Conservation (phyloP, 2,888 invertebrate genomes). For the Dynastes tityus region DNA sequence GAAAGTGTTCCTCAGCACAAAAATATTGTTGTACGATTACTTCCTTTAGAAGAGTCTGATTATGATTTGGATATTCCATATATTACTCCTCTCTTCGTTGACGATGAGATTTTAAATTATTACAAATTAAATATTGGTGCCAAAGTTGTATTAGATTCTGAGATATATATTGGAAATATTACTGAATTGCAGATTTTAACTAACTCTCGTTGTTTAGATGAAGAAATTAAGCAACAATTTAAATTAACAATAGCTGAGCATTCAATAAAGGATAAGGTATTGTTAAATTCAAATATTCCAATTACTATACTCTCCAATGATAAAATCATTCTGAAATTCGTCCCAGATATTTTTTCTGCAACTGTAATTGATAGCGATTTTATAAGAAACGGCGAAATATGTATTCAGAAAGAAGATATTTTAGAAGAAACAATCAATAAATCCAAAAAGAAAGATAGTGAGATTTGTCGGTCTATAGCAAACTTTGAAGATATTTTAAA, state of each 20-base stretch:
- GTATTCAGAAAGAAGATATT: constrained; percentile 54
- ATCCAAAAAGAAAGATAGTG: constrained; percentile 30
- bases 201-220: constrained; percentile 59
- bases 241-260: constrained; percentile 72
- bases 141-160: constrained; percentile 73
- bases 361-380: constrained; percentile 73
- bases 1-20: constrained; percentile 26
- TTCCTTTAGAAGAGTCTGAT: constrained; percentile 43
- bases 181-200: constrained; percentile 71
- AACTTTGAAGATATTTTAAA: constrained; percentile 73
- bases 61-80: constrained; percentile 15
- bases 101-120: constrained; percentile 73
- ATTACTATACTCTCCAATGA: constrained; percentile 56
- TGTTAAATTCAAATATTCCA: constrained; percentile 73
- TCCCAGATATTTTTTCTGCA: constrained; percentile 71
- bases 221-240: constrained; percentile 70
- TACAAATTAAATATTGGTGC: constrained; percentile 74
- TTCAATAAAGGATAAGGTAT: constrained; percentile 71
- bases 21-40: constrained; percentile 47
- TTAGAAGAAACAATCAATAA: constrained; percentile 24
- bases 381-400: constrained; percentile 72
- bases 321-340: constrained; percentile 63
- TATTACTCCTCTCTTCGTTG: constrained; percentile 71
- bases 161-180: constrained; percentile 68
- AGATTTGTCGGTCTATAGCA: constrained; percentile 68